Conservation (phyloP, 2,888 invertebrate species). For the Latrodectus hesperus region DNA sequence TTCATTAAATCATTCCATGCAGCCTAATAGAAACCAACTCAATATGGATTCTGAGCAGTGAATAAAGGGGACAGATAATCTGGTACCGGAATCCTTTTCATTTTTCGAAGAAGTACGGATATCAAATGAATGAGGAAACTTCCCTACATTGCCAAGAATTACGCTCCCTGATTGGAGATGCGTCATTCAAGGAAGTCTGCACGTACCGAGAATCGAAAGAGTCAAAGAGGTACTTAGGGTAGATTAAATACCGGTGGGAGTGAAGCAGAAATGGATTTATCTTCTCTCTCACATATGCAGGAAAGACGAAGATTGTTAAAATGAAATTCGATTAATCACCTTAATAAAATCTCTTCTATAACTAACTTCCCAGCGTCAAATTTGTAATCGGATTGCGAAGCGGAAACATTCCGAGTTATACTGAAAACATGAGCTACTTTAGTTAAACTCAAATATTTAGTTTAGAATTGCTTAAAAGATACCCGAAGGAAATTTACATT, state of each 20-base stretch:
- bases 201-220: slow-evolving; percentile 9
- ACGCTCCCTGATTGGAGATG: neutral
- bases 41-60: too few species aligned
- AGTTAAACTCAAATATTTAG: neutral
- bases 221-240: slow-evolving; percentile 5
- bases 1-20: too few species aligned
- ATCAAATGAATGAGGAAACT: neutral
- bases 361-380: neutral
- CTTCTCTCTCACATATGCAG: neutral
- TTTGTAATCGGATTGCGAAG: neutral
- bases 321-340: slow-evolving; percentile 11
- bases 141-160: neutral
- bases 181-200: neutral
- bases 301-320: neutral
- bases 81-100: too few species aligned
- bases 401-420: neutral
- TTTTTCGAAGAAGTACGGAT: neutral
- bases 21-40: too few species aligned
- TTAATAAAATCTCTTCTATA: neutral
- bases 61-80: too few species aligned
- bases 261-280: slow-evolving; percentile 8
- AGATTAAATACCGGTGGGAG: slow-evolving; percentile 26
- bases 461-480: neutral
- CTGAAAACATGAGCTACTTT: slow-evolving; percentile 4
- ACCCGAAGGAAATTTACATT: neutral